A percentile compares a stretch with the other conserved stretches of the same genome.
Conservation (phyloP, 2,888 invertebrate species). For the Dryomyza anilis region DNA sequence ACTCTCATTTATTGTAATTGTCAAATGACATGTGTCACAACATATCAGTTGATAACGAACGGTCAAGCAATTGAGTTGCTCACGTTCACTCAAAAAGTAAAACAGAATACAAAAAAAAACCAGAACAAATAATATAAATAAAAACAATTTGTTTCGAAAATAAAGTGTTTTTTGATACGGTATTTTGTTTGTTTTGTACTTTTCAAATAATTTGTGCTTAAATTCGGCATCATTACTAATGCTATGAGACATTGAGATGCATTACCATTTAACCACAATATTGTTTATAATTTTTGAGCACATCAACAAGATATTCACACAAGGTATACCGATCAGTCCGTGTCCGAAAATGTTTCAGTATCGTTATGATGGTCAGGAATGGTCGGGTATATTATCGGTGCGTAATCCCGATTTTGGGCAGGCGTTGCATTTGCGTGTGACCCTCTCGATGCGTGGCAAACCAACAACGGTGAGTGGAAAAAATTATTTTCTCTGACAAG, state of each 20-base stretch:
- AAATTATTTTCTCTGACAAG: background rate
- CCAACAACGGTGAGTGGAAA: conserved; percentile 51
- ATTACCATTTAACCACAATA: conserved; percentile 37
- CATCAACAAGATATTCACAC: conserved; percentile 44
- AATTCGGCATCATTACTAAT: background rate
- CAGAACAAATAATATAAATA: too few species aligned
- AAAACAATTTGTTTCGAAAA: too few species aligned
- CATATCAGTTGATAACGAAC: conserved; percentile 35
- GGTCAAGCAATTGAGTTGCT: conserved; percentile 35
- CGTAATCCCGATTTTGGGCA: conserved; percentile 49
- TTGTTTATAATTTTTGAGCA: conserved; percentile 40
- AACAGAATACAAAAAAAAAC: too few species aligned
- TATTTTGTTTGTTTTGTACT: background rate
- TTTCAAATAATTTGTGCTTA: background rate
- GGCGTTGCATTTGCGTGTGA: conserved; percentile 50
- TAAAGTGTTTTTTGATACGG: background rate
- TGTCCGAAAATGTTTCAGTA: conserved; percentile 61
- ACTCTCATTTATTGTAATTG: background rate
- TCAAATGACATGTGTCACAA: conserved; percentile 15
- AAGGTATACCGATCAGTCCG: conserved; percentile 54
- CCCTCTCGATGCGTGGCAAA: conserved; percentile 55
- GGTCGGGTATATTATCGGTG: conserved; percentile 61
- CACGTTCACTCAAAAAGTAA: too few species aligned
- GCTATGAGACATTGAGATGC: conserved; percentile 33
- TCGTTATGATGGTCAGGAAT: conserved; percentile 57